These are phyloP conservation scores for Drosophila ironensis DNA, from an alignment of 1,140 invertebrate genomes.

Conservation along the genomic window DNA sequence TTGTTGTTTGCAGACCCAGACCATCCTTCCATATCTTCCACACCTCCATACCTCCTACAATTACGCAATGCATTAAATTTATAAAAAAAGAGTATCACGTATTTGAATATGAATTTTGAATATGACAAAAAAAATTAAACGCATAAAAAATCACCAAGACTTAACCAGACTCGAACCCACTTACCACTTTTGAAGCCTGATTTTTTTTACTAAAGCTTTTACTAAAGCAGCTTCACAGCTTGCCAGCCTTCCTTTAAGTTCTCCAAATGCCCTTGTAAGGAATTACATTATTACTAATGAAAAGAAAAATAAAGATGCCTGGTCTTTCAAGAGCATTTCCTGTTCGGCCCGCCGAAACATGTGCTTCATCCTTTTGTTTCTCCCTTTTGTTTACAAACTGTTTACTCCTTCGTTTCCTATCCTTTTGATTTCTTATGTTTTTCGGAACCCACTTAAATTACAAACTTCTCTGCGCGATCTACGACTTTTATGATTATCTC, in stretches of 20 bases:
- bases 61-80: no score
- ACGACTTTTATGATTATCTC: conserved; percentile 45
- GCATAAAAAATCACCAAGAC: background rate
- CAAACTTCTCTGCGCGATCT: conserved; percentile 12
- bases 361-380: conserved; percentile 4
- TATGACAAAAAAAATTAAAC: background rate
- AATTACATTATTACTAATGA: background rate
- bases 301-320: no score
- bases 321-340: conserved; percentile 29
- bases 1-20: conserved; percentile 43
- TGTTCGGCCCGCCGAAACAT: conserved; percentile 42
- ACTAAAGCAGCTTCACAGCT: background rate
- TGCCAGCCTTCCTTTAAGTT: background rate
- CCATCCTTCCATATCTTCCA: no score
- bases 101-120: no score
- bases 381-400: conserved; percentile 9
- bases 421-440: conserved; percentile 3
- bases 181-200: background rate
- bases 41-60: background rate
- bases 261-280: background rate
- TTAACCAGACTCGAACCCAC: background rate
- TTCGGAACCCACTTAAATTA: conserved; percentile 7
- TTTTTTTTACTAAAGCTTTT: background rate
- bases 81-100: no score
- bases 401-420: conserved; percentile 15